Percentiles rank a stretch among this genome's conserved stretches.
These are phyloP conservation scores for Falcunculus frontatus DNA, from an alignment of 2,113 vertebrate genomes.

Conservation along the genomic window DNA sequence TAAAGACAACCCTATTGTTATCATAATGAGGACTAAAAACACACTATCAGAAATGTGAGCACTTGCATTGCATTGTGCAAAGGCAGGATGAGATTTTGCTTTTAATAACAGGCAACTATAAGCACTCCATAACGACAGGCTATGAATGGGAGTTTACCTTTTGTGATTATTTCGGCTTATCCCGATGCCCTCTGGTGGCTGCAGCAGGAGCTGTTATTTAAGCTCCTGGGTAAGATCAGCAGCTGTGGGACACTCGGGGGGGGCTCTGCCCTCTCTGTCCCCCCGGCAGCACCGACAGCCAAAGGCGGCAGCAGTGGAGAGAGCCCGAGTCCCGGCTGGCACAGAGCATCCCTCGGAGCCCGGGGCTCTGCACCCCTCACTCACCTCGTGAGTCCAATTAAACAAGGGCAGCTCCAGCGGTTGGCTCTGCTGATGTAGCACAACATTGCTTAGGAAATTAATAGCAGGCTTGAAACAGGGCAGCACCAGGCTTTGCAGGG, in stretches of 20 bases:
- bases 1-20: not conserved
- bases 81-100: not conserved
- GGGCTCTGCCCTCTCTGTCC: not conserved
- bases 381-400: not conserved
- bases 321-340: rapidly evolving
- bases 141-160: not conserved
- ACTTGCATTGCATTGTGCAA: not conserved
- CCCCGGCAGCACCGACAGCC: not conserved
- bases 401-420: not conserved
- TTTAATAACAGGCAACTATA: not conserved
- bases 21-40: not conserved
- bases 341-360: not conserved
- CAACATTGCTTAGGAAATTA: not conserved
- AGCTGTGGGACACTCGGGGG: not conserved
- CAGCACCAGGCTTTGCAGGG: not conserved
- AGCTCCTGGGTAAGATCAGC: not conserved
- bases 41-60: not conserved
- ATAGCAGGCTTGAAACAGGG: not conserved
- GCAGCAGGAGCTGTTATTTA: not conserved
- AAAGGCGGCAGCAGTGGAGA: not conserved
- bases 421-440: not conserved
- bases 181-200: slow-evolving; percentile 67
- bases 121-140: not conserved
- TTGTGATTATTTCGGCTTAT: not conserved
- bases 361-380: not conserved